These are phyloP conservation scores for Motacilla alba DNA, from an alignment of 2,113 vertebrate genomes.

Conservation along the genomic window DNA sequence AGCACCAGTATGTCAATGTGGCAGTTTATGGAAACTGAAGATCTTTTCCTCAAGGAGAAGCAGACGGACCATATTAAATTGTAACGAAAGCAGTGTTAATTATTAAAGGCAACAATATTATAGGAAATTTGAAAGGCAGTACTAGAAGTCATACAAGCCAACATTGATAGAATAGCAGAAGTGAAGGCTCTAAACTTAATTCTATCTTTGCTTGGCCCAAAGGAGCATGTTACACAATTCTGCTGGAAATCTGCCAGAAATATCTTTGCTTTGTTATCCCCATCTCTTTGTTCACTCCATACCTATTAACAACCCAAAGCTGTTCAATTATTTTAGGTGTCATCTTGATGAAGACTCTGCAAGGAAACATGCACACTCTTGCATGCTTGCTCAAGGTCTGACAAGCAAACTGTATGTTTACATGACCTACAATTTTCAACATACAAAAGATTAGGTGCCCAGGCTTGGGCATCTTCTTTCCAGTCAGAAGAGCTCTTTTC, in stretches of 20 bases:
- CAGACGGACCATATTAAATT: background rate
- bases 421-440: background rate
- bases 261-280: background rate
- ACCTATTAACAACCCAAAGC: background rate
- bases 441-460: background rate
- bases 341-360: background rate
- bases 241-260: background rate
- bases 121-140: background rate
- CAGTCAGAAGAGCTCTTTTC: background rate
- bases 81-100: background rate
- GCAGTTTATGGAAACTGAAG: background rate
- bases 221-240: background rate
- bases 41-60: background rate
- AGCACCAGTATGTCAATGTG: background rate
- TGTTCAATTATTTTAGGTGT: background rate
- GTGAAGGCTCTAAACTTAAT: background rate
- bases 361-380: background rate
- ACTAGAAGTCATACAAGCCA: background rate
- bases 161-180: background rate
- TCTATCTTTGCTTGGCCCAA: background rate
- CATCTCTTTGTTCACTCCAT: background rate
- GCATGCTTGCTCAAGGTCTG: background rate
- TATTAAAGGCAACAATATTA: background rate
- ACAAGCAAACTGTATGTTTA: background rate
- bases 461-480: background rate